These are phyloP conservation scores for Rissa tridactyla DNA, from an alignment of 2,113 vertebrate genomes.

Conservation along the genomic window DNA sequence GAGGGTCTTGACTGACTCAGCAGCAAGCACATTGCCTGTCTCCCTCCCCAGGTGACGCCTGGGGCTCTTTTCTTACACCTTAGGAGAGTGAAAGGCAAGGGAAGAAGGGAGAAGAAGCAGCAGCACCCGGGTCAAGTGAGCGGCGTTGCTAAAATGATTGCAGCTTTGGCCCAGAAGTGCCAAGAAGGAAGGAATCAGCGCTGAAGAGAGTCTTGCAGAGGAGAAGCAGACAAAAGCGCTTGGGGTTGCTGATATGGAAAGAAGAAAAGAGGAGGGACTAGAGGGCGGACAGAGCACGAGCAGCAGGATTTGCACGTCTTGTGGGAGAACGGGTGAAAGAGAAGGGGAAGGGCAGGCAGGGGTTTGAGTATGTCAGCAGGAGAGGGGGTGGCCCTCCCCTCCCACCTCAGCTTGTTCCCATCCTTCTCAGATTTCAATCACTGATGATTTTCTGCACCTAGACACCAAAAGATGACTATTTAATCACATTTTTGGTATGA, in stretches of 20 bases:
- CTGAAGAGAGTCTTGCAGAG: background rate
- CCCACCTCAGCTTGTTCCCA: background rate
- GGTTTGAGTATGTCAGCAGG: background rate
- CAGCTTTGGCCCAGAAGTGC: background rate
- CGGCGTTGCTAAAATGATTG: background rate
- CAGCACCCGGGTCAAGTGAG: background rate
- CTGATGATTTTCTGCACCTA: background rate
- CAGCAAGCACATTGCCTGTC: rapidly evolving
- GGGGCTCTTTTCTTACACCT: background rate
- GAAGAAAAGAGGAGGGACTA: background rate
- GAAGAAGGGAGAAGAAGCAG: background rate
- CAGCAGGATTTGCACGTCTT: background rate
- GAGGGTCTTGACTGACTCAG: background rate
- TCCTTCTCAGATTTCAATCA: background rate
- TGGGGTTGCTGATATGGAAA: rapidly evolving
- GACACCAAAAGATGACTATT: background rate
- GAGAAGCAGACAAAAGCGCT: background rate
- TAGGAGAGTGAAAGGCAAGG: background rate
- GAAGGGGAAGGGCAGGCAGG: background rate
- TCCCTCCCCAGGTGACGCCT: rapidly evolving
- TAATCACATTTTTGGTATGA: background rate
- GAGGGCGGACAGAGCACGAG: background rate
- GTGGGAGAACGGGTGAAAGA: background rate
- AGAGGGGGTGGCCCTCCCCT: background rate
- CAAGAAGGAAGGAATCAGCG: rapidly evolving